Evolutionary conservation across 1,140 invertebrate genomes (phyloP), one percentile per base, ranked within the genome.

Genomic region (Eciton burchellii): DNA sequence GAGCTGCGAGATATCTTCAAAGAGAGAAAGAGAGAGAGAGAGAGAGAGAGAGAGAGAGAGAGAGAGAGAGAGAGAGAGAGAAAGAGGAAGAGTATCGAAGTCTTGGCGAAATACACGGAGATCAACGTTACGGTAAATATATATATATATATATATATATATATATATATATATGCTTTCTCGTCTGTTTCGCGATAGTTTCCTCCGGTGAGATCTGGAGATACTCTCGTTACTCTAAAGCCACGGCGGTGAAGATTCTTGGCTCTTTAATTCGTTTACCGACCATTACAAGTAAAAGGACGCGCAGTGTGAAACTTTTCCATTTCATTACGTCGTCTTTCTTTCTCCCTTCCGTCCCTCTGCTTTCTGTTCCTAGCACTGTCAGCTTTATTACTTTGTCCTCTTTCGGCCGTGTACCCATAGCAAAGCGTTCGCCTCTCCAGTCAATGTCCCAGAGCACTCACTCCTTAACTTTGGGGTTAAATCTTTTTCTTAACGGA

Each of bases 371-470:
- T 26, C 63, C 81, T 68, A n/a, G n/a, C n/a, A 19, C 86, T 87
- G 90, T 92, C 89, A 92, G 90, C 89, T 91, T 91, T 91, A 91
- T 92, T 92, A 92, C 89, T 91, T 90, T 90, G 89, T 91, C 87
- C 89, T 85, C 86, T 88, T 82, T 89, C 76, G 65, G 49, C 71
- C 74, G 84, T 77, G 68, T 82, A 81, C 73, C 45, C 62, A 60
- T 73, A 21, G 83, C 19, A 41, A 59, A 54, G 24, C 8, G 63
- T 79, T 73, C 68, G 24, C 72, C 74, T 66, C 81, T 52, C 71
- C 59, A 54, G 52, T 54, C 84, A 19, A 26, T 66, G 43, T 35
- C 35, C 9, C 47, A 12, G 35, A 71, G 29, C 56, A 52, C 47
- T 68, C 56, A 52, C 47, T 68, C 45, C 73, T 77, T 85, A 83